Base-by-base conservation (phyloP, 2,797 vertebrate genomes). In the Syndactyla subalaris region DNA sequence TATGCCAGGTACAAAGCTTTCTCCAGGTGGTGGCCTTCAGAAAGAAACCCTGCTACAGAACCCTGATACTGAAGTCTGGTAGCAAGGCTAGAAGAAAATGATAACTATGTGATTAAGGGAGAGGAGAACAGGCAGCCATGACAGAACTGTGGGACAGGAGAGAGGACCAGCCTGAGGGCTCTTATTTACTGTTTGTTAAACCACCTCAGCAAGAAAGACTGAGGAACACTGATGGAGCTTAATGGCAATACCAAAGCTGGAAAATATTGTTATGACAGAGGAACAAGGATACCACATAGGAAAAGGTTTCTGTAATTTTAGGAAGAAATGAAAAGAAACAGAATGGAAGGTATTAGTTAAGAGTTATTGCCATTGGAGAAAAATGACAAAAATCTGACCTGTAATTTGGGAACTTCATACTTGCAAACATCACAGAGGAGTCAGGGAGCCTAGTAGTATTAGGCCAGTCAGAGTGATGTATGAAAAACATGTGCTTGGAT, bases 241-340 rank as follows among this genome's bases (percentile, higher is more conserved):
- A 65, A 4, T 27, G 2, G 38, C 5, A 10, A 62, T 8, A 68
- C 17, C 34, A 45, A 88, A 88, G 46, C 45, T 83, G 57, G 32
- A 72, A 85, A 85, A 39, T 6, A 4, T 34, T 0, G 0, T 21
- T 57, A 68, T 13, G 0, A 2, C 5, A 20, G 17, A 90, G 27
- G 91, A 85, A 78, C 48, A 27, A 67, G 27, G 39, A 45, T 57
- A 68, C 9, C 32, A 39, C 29, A 63, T 0, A 8, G 36, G 41
- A 65, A 65, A 88, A 78, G 23, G 26, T 12, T 90, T 55, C 51
- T 70, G 38, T 19, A 32, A 26, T 23, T 80, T 79, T 52, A 68
- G 8, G 30, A 65, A 75, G 62, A 83, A 74, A 68, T 22, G 5
- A 89, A 62, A 13, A 72, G 45, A 88, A 82, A 58, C 7, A 46